These are phyloP conservation scores for Micropoecilia bifurca DNA, from an alignment of 2,797 vertebrate species.

Conservation along the genomic window DNA sequence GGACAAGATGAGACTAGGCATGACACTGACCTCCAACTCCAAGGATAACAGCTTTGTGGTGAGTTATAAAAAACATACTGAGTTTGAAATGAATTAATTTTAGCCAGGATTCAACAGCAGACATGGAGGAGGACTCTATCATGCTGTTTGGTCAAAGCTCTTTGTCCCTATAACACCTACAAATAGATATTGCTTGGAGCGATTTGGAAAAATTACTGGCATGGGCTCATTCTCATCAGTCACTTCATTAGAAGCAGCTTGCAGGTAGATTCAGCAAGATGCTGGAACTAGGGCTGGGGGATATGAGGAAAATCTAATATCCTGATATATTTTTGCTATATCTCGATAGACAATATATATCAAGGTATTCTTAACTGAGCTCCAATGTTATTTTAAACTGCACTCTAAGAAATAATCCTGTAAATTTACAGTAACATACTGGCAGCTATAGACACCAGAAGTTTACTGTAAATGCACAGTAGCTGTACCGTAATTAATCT, in stretches of 20 bases:
- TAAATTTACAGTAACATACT: no score
- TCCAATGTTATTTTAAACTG: no score
- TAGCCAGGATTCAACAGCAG: background rate
- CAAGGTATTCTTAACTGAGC: no score
- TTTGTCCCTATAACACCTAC: background rate
- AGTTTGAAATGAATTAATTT: background rate
- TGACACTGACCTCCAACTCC: constrained; percentile 91
- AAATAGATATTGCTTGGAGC: background rate
- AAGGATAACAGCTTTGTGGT: constrained; percentile 94
- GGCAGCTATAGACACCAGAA: no score
- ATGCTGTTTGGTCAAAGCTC: background rate
- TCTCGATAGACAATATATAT: no score
- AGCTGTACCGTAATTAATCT: no score
- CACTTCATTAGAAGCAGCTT: background rate
- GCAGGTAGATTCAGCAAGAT: background rate
- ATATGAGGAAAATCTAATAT: no score
- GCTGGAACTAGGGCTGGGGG: no score
- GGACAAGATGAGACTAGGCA: constrained; percentile 92
- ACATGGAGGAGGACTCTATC: no score
- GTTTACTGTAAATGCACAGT: no score
- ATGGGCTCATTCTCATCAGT: background rate
- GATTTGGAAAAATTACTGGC: background rate
- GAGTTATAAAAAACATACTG: constrained; percentile 52
- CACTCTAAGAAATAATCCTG: no score
- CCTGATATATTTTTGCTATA: no score